phyloP scores from a whole-genome alignment of 2,113 vertebrate species.

The Poeciliopsis prolifica region DNA sequence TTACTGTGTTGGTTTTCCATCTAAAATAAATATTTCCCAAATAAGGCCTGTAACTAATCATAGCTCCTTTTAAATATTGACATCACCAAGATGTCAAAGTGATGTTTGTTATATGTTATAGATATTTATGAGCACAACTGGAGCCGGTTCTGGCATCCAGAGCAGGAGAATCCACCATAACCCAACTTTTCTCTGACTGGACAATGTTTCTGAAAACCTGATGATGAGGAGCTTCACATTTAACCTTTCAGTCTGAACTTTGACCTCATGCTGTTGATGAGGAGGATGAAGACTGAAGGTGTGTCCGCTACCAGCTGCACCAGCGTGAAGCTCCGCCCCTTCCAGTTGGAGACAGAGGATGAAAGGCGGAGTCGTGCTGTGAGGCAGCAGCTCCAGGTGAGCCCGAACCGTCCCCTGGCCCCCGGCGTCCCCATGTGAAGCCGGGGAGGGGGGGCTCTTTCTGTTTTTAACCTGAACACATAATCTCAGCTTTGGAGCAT shows the following conservation, averaged over 20 bases:
- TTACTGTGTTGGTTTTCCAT: no score
- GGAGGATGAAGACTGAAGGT: constrained; percentile 24
- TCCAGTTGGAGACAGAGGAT: constrained; percentile 77
- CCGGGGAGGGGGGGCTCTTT: constrained; percentile 11
- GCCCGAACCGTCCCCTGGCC: constrained; percentile 67
- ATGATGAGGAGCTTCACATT: not conserved
- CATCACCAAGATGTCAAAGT: no score
- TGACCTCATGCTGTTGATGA: not conserved
- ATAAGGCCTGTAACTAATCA: no score
- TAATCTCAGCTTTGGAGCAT: constrained; percentile 73
- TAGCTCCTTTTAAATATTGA: no score
- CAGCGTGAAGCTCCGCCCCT: constrained; percentile 57
- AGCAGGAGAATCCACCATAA: not conserved
- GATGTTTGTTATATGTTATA: no score
- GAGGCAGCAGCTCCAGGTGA: constrained; percentile 80
- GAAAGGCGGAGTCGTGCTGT: constrained; percentile 77
- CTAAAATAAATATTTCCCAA: no score
- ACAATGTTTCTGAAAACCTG: not conserved
- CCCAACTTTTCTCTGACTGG: no score
- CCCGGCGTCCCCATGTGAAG: constrained; percentile 68
- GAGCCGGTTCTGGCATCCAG: not conserved
- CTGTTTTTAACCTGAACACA: constrained; percentile 70
- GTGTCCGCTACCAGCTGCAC: constrained; percentile 75
- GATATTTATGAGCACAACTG: no score
- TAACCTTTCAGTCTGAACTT: not conserved